Base-by-base conservation (phyloP, 2,797 vertebrate genomes). In the Megaceryle alcyon region DNA sequence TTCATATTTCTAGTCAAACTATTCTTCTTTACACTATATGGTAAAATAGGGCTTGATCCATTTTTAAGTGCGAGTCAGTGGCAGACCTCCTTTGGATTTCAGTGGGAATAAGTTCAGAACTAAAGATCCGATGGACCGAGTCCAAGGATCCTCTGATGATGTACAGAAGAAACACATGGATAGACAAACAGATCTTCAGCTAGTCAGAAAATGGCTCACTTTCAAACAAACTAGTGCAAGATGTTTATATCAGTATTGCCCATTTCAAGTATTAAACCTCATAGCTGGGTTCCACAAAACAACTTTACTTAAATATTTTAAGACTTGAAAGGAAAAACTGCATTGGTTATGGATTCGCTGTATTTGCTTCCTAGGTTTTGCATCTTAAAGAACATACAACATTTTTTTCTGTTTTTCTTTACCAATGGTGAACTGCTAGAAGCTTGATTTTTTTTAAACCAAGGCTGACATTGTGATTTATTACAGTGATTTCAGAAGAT, bases 91-190 rank as follows among this genome's bases (percentile, higher is more conserved):
- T 87, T 60, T 70, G 89, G 60, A 77, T 92, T 95, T 94, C 70
- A 92, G 73, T 61, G 80, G 89, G 51, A 95, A 82, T 79, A 91
- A 91, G 85, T 94, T 86, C 80, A 97, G 91, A 78, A 73, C 59
- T 76, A 86, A 85, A 92, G 90, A 96, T 72, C 84, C 0, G 1
- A 80, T 95, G 94, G 88, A 94, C 60, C 0, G 2, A 70, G 26
- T 94, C 91, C 88, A 97, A 94, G 68, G 83, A 92, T 91, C 91
- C 76, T 91, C 80, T 90, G 85, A 96, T 86, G 76, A 89, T 92
- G 56, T 70, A 41, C 73, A 96, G 77, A 94, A 95, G 86, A 90
- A 92, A 94, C 82, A 85, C 51, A 84, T 66, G 89, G 82, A 82
- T 5, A 94, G 91, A 76, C 63, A 88, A 82, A 88, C 54, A 94